These are phyloP conservation scores for Slavum lentiscoides DNA, from an alignment of 2,888 invertebrate species.

Conservation along the genomic window DNA sequence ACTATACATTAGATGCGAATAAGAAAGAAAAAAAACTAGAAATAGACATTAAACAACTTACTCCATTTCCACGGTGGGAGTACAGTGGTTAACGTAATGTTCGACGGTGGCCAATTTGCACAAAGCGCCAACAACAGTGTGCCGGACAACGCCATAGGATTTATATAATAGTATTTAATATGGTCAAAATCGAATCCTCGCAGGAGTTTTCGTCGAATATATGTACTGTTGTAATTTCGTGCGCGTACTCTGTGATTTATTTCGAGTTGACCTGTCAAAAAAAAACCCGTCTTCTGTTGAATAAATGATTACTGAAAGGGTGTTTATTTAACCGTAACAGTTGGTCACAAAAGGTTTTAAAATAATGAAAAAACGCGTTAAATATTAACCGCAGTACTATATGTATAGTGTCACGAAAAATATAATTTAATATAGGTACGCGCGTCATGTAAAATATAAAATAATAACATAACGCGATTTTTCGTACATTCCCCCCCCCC, in stretches of 20 bases:
- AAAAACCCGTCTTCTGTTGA: conserved; percentile 26
- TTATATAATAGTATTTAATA: background rate
- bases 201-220: background rate
- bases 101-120: conserved; percentile 56
- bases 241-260: conserved; percentile 26
- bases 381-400: conserved; percentile 12
- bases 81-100: conserved; percentile 50
- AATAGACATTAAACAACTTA: conserved; percentile 34
- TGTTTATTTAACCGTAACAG: conserved; percentile 42
- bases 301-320: conserved; percentile 31
- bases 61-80: conserved; percentile 55
- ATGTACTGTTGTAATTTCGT: background rate
- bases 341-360: conserved; percentile 32
- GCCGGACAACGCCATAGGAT: conserved; percentile 53
- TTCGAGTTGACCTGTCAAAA: conserved; percentile 25
- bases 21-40: too few species aligned
- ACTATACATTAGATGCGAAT: too few species aligned
- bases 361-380: conserved; percentile 41
- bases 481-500: too few species aligned
- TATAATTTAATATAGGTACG: background rate
- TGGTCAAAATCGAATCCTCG: background rate
- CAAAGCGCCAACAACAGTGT: conserved; percentile 56
- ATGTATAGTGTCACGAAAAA: background rate
- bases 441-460: background rate
- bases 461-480: background rate